Base-by-base conservation (phyloP, 37 sponge, comb jelly and placozoan species). In the Theonella swinhoei region DNA sequence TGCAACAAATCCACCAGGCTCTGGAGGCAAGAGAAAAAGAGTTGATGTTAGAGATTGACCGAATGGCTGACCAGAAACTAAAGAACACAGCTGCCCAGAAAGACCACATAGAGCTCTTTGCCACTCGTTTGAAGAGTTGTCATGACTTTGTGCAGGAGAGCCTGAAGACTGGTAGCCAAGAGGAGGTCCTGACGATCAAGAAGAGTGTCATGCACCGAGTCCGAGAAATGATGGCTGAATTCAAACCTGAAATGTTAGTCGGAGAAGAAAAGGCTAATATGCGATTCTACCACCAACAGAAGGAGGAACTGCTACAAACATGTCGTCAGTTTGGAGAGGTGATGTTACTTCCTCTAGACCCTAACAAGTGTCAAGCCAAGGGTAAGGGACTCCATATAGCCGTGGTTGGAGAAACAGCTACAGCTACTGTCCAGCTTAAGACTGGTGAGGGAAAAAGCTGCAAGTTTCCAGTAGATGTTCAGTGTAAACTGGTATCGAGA, bases 1-100 rank as follows among this genome's bases (percentile, higher is more conserved):
- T 76, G 17, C 34, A 43, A 35, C 43, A 59, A 23, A 68, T 84
- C 14, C 85, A 84, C 60, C 38, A 84, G 3, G 36, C 35, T 9
- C 47, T 84, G 14, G 85, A 84, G 23, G 39, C 5, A 9, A 64
- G 85, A 29, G 67, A 41, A 35, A 76, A n/a, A 8, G 85, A 84
- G 30, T 62, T 84, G 0, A 0, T 74, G 3, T 42, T 7, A 1
- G 29, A 69, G 59, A 35, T 84, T 29, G 19, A 68, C 0, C 29
- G 36, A 24, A 23, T 68, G 22, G 71, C 85, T 37, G 28, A 76
- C 30, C 33, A 39, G 59, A 84, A 75, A 26, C 59, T 84, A 9
- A 65, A 76, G 33, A 1, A 23, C 9, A 43, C 66, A 14, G 77
- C 85, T 28, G 61, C 70, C 17, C 85, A 76, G 61, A 84, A 70